phyloP scores from a whole-genome alignment of 2,888 invertebrate genomes.

The Drosophila tanythrix region DNA sequence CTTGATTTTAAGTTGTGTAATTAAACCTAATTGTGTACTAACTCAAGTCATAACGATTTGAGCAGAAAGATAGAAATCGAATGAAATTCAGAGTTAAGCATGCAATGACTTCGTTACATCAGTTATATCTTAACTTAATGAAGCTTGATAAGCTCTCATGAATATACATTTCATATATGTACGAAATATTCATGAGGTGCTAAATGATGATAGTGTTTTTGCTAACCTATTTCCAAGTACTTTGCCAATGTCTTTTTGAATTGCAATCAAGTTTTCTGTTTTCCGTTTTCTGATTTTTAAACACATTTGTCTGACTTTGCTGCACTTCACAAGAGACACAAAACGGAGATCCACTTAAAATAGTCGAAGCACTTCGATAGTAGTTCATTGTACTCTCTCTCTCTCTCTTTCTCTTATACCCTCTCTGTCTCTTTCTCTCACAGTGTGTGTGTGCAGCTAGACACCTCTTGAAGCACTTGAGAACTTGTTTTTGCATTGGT shows the following conservation, averaged over 20 bases:
- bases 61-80: background rate
- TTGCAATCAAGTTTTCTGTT: constrained; percentile 42
- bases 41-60: background rate
- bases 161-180: background rate
- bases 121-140: background rate
- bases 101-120: background rate
- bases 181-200: background rate
- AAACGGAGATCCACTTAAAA: constrained; percentile 42
- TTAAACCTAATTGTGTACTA: too few relatives aligned
- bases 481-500: constrained; percentile 73
- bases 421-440: background rate
- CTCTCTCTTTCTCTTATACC: background rate
- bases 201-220: background rate
- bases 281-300: constrained; percentile 44
- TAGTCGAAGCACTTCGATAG: constrained; percentile 70
- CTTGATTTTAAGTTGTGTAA: too few relatives aligned
- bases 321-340: constrained; percentile 28
- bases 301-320: constrained; percentile 64
- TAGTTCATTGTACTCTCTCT: constrained; percentile 67
- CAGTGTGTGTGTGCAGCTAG: constrained; percentile 24
- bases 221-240: constrained; percentile 1
- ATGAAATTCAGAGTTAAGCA: background rate
- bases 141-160: background rate
- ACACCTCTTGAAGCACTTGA: constrained; percentile 57
- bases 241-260: constrained; percentile 4